These are phyloP conservation scores for Metopolophium dirhodum DNA, from an alignment of 1,140 invertebrate genomes.

Conservation along the genomic window DNA sequence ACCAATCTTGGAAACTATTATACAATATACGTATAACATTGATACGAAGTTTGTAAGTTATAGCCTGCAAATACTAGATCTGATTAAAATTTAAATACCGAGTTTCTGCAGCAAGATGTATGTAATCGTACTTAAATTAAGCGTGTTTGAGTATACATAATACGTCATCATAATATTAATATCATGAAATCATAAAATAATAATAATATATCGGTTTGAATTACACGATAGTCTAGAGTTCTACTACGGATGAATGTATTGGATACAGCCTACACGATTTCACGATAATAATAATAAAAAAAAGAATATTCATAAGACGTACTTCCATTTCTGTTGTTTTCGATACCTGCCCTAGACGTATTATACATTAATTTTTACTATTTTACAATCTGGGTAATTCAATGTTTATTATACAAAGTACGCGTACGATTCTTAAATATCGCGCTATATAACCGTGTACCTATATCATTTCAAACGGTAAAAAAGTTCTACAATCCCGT, in stretches of 20 bases:
- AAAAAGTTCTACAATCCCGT: slow-evolving; percentile 8
- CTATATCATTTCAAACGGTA: neutral
- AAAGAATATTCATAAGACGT: neutral
- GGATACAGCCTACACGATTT: no score
- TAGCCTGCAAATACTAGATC: neutral
- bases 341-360: no score
- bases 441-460: neutral
- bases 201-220: neutral
- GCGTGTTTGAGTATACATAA: neutral
- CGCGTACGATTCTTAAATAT: neutral
- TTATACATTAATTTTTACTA: neutral
- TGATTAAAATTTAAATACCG: neutral
- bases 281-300: neutral
- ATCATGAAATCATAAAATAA: neutral
- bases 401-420: neutral
- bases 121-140: neutral
- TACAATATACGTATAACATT: neutral
- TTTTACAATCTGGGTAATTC: neutral
- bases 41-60: neutral
- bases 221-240: neutral
- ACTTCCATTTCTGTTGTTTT: no score
- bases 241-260: neutral
- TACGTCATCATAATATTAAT: neutral
- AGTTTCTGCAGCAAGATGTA: neutral
- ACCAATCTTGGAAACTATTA: neutral